Evolutionary conservation across 2,797 vertebrate genomes (phyloP).

Genomic region (Phyllotis vaccarum): DNA sequence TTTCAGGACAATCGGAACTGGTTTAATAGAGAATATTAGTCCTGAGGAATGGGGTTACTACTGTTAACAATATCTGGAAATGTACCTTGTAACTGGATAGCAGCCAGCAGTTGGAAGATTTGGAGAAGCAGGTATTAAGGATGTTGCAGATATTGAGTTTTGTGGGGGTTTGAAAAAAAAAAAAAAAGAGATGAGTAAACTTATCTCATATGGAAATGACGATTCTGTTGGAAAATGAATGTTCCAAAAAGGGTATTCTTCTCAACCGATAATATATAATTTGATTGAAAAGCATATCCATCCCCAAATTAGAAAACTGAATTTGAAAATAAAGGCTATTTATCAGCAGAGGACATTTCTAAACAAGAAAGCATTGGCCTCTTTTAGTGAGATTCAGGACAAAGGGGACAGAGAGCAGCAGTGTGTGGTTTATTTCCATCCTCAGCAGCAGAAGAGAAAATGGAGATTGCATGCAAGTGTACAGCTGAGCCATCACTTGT

Average conservation of each 20-base stretch:
- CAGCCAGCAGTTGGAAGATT: background rate
- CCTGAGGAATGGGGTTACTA: background rate
- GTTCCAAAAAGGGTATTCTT: background rate
- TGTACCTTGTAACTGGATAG: background rate
- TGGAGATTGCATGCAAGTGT: no score
- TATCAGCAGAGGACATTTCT: background rate
- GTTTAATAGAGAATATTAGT: background rate
- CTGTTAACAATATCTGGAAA: background rate
- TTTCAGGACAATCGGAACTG: background rate
- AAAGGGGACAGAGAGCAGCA: background rate
- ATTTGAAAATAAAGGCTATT: background rate
- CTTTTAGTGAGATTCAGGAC: background rate
- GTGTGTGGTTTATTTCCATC: background rate
- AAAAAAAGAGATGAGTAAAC: background rate
- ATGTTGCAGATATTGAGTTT: background rate
- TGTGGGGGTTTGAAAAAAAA: background rate
- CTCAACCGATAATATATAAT: background rate
- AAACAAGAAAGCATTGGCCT: background rate
- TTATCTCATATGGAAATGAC: background rate
- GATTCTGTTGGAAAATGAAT: background rate
- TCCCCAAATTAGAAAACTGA: background rate
- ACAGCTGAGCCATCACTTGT: background rate
- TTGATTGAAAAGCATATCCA: background rate
- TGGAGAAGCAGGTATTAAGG: background rate
- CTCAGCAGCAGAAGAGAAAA: background rate